Conservation (phyloP, 2,113 vertebrate genomes). For the Conger conger region DNA sequence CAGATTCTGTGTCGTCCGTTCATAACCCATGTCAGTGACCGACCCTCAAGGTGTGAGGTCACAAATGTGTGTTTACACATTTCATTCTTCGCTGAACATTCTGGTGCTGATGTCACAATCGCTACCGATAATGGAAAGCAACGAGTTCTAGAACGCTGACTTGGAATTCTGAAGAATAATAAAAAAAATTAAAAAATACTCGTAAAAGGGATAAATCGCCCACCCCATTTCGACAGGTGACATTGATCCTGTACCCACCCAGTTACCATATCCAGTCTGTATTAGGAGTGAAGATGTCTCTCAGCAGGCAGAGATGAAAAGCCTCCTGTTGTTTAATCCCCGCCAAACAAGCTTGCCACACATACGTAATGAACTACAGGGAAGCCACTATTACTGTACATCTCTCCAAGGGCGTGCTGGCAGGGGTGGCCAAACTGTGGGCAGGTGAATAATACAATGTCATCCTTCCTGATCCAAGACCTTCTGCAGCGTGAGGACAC, state of each 20-base stretch:
- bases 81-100: too few relatives aligned
- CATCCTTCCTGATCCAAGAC: background rate
- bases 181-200: too few relatives aligned
- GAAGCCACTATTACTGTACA: background rate
- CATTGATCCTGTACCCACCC: background rate
- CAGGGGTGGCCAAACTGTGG: background rate
- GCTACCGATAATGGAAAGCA: too few relatives aligned
- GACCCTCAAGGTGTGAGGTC: too few relatives aligned
- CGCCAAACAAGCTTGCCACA: background rate
- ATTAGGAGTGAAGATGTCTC: background rate
- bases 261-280: background rate
- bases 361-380: conserved; percentile 2
- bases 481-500: background rate
- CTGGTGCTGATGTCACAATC: too few relatives aligned
- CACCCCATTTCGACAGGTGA: background rate
- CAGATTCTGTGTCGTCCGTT: too few relatives aligned
- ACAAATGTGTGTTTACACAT: too few relatives aligned
- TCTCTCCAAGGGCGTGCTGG: conserved; percentile 11
- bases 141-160: too few relatives aligned
- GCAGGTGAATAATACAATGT: background rate
- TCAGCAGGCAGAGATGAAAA: background rate
- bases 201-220: background rate
- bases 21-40: too few relatives aligned
- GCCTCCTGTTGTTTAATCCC: background rate
- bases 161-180: too few relatives aligned